Base-by-base conservation (phyloP, 2,797 vertebrate species). In the Octomys mimax region DNA sequence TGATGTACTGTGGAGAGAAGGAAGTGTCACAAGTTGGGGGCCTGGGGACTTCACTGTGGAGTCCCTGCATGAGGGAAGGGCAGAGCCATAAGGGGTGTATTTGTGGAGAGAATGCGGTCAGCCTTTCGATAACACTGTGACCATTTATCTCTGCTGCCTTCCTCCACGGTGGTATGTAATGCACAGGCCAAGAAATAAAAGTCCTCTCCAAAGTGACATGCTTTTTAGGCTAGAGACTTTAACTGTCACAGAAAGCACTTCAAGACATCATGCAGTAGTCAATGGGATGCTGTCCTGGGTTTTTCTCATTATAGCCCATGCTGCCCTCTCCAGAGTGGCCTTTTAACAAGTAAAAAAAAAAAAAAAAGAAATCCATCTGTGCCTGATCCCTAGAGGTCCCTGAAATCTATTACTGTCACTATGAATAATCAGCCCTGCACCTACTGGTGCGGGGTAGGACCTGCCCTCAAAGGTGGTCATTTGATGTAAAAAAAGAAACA, bases 11-110 rank as follows among this genome's bases (percentile, higher is more conserved):
- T 5, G 12, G 54, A 64, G 12, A 33, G n/a, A 16, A 57, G 24
- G 2, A 2, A 57, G 70, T 28, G 19, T 1, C 2, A 4, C 33
- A 33, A 14, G 36, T 22, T 68, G 80, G 19, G 18, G 52, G 49
- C 39, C 49, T 33, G 22, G 26, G 14, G 14, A 46, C 61, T 42
- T 61, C 49, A 7, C 22, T 7, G 2, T 24, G 33, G 16, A 80
- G 54, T 24, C 2, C n/a, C 66, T 12, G 14, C 8, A 36, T 13
- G 49, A 28, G 33, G 6, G 18, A 19, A 2, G 4, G 13, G 24
- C 33, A 19, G 36, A 6, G 8, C 42, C 9, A 10, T 52, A 19
- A 36, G 8, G 13, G 7, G 0, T 5, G 0, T 4, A 26, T 75
- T 26, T 86, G 49, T 9, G 80, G 42, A 46, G 4, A 39, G 39